phyloP scores from a whole-genome alignment of 2,888 invertebrate genomes.

The Scotopteryx bipunctaria region DNA sequence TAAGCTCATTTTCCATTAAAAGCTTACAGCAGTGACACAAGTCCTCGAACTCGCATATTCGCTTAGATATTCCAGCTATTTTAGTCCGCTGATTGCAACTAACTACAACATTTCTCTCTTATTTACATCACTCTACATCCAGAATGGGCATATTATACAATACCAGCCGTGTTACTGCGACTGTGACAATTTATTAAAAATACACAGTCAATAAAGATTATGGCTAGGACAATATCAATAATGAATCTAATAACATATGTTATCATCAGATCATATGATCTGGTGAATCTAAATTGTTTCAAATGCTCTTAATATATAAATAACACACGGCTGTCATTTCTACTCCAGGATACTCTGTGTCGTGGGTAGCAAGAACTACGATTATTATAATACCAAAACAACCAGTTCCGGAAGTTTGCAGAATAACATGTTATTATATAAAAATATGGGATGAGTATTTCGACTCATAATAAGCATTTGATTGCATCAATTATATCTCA shows the following conservation, averaged over 20 bases:
- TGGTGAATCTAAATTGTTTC: too few relatives aligned
- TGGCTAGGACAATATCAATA: too few relatives aligned
- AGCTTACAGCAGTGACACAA: slow-evolving; percentile 6
- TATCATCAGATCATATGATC: too few relatives aligned
- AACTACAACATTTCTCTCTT: slow-evolving; percentile 36
- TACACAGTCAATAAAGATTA: too few relatives aligned
- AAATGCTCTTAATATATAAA: too few relatives aligned
- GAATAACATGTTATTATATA: too few relatives aligned
- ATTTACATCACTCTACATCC: slow-evolving; percentile 33
- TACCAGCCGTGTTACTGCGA: slow-evolving; percentile 6
- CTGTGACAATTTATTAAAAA: background rate
- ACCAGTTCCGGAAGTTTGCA: too few relatives aligned
- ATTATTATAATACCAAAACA: too few relatives aligned
- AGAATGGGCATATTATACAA: slow-evolving; percentile 35
- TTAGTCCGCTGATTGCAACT: slow-evolving; percentile 37
- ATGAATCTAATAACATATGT: too few relatives aligned
- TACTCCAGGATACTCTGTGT: too few relatives aligned
- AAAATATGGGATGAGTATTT: background rate
- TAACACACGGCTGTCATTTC: too few relatives aligned
- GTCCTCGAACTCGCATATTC: slow-evolving; percentile 34
- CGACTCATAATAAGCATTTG: background rate
- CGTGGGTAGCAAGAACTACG: too few relatives aligned
- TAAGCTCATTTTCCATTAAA: slow-evolving; percentile 2
- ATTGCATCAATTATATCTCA: background rate
- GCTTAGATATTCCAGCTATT: slow-evolving; percentile 39